Conservation (phyloP, 2,888 invertebrate genomes). For the Platerodrilus igneus region DNA sequence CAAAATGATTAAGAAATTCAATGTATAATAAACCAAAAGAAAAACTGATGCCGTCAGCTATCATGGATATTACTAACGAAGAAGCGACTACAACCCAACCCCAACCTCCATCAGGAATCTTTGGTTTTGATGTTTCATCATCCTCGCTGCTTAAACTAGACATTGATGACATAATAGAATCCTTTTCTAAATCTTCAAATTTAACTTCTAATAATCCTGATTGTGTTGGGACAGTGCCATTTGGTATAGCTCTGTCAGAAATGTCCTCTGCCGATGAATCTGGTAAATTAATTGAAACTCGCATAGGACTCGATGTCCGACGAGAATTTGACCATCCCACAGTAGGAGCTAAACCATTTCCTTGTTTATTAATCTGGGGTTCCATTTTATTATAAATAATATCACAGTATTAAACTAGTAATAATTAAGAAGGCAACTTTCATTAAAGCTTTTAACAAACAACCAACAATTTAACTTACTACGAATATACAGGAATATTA, state of each 20-base stretch:
- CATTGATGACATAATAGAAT: slow-evolving; percentile 28
- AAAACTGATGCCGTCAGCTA: slow-evolving; percentile 90
- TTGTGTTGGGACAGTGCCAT: slow-evolving; percentile 7
- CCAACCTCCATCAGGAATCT: slow-evolving; percentile 79
- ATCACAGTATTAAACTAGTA: too few relatives aligned
- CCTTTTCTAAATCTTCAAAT: slow-evolving; percentile 27
- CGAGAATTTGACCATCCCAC: slow-evolving; percentile 31
- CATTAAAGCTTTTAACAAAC: too few relatives aligned
- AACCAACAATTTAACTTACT: too few relatives aligned
- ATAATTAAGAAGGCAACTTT: too few relatives aligned
- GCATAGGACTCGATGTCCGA: background rate
- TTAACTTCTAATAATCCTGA: slow-evolving; percentile 26
- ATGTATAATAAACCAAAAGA: slow-evolving; percentile 87
- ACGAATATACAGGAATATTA: too few relatives aligned
- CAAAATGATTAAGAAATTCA: slow-evolving; percentile 75
- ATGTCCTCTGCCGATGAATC: slow-evolving; percentile 8
- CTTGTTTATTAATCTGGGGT: slow-evolving; percentile 18
- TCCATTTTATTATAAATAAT: too few relatives aligned
- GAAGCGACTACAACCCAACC: slow-evolving; percentile 87
- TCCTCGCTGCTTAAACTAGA: slow-evolving; percentile 26
- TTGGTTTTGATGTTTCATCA: slow-evolving; percentile 45
- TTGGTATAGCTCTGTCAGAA: slow-evolving; percentile 7
- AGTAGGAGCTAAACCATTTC: slow-evolving; percentile 19
- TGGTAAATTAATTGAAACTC: slow-evolving; percentile 2
- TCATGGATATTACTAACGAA: slow-evolving; percentile 79